These are phyloP conservation scores for Phalera bucephala DNA, from an alignment of 2,888 invertebrate genomes.

Conservation along the genomic window DNA sequence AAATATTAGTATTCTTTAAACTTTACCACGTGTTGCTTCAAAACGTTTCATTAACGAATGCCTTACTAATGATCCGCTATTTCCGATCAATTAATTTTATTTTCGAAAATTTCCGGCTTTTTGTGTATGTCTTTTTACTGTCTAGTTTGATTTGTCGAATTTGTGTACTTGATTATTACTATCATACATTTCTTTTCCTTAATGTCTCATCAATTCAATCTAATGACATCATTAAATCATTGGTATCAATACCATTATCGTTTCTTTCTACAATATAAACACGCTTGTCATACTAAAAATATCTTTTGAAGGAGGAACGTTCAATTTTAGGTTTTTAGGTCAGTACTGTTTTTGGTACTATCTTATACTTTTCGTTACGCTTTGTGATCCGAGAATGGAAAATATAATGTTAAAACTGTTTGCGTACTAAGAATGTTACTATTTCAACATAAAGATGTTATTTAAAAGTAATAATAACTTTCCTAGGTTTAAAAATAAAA, in stretches of 20 bases:
- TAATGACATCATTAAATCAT: background rate
- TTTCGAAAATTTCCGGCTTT: background rate
- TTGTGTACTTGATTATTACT: too few species aligned
- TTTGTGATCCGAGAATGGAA: background rate
- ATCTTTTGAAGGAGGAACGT: background rate
- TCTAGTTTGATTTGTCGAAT: background rate
- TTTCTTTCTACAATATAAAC: background rate
- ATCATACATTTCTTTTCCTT: background rate
- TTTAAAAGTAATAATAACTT: background rate
- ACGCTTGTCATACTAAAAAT: background rate
- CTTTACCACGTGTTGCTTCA: conserved; percentile 26
- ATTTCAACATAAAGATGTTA: background rate
- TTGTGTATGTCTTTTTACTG: background rate
- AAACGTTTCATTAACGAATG: conserved; percentile 17
- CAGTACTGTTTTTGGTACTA: background rate
- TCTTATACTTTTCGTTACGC: background rate
- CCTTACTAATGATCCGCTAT: conserved; percentile 11
- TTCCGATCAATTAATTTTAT: conserved; percentile 16
- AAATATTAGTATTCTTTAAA: conserved; percentile 11
- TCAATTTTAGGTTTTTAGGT: background rate
- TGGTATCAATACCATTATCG: background rate
- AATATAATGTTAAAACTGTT: background rate
- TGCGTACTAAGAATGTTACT: background rate
- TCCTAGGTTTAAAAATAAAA: background rate
- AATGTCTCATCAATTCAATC: background rate